A percentile compares a stretch with the other conserved stretches of the same genome.
phyloP scores from a whole-genome alignment of 2,113 vertebrate genomes.

The Dromiciops gliroides region DNA sequence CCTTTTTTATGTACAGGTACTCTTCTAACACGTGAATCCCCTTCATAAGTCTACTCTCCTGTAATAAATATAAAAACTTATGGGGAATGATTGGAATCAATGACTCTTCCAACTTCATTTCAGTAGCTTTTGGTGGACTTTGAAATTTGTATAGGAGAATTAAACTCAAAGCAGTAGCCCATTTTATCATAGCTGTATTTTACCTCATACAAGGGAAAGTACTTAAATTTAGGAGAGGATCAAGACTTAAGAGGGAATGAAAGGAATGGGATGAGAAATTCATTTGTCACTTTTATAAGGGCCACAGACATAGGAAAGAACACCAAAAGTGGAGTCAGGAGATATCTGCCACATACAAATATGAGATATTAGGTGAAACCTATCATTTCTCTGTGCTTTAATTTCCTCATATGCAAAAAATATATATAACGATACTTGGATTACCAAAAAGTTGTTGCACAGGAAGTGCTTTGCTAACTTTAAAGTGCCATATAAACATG shows the following conservation, averaged over 20 bases:
- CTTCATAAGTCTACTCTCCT: background rate
- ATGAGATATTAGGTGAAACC: background rate
- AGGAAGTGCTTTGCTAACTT: background rate
- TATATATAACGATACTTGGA: background rate
- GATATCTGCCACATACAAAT: background rate
- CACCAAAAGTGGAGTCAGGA: background rate
- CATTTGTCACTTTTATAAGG: background rate
- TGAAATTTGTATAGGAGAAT: background rate
- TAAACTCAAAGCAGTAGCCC: background rate
- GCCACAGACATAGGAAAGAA: background rate
- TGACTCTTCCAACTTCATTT: background rate
- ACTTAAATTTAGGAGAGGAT: background rate
- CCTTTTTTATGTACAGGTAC: background rate
- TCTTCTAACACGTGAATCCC: background rate
- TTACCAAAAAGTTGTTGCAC: background rate
- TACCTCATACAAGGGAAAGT: background rate
- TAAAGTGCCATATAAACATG: background rate
- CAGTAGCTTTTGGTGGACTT: background rate
- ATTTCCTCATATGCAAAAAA: background rate
- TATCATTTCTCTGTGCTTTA: background rate
- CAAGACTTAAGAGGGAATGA: background rate
- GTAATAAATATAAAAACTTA: background rate
- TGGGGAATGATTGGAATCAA: background rate
- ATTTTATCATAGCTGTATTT: too few relatives aligned
- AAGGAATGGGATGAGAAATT: background rate